Base-by-base conservation (phyloP, 2,113 vertebrate genomes). In the Pogonocichla stellata region DNA sequence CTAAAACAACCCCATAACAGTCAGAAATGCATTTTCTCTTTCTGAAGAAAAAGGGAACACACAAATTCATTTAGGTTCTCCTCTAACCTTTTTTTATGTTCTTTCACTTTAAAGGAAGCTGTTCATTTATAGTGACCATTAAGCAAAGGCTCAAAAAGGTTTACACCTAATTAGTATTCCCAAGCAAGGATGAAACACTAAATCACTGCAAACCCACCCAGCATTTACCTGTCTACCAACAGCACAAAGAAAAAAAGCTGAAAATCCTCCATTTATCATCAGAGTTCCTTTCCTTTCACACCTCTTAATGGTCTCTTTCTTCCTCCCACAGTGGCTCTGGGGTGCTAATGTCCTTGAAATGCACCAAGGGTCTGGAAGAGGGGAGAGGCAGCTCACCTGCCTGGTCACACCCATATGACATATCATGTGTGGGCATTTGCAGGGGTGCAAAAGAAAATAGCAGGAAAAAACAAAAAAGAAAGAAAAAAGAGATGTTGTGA, bases 91-190 rank as follows among this genome's bases (percentile, higher is more conserved):
- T 90, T 85, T 85, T 51, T 75, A 67, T 69, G 50, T 51, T 89
- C 40, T 80, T 72, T 62, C 24, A 42, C 83, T 94, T 87, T 42
- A 88, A 81, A 83, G 85, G 36, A 82, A 94, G 51, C 65, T 57
- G 83, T 80, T 96, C 87, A 43, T 50, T 93, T 95, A 88, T 42
- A 86, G 92, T 69, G 80, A 93, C 60, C 86, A 80, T 93, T 90
- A 95, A 57, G 57, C 73, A 95, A 64, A 88, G 89, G 79, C 72
- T 83, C 77, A 88, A 62, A 74, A 86, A 92, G 72, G 61, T 95
- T 89, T 93, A 86, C 87, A 88, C 82, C 82, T 85, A 24, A 90
- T 92, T 67, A 78, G 43, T 84, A 88, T 90, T 92, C 70, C 65
- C 65, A 58, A 66, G 51, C 33, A 81, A 91, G 79, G 72, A 83